Evolutionary conservation across 2,888 invertebrate species (phyloP).

Genomic region (Euclidia mi): DNA sequence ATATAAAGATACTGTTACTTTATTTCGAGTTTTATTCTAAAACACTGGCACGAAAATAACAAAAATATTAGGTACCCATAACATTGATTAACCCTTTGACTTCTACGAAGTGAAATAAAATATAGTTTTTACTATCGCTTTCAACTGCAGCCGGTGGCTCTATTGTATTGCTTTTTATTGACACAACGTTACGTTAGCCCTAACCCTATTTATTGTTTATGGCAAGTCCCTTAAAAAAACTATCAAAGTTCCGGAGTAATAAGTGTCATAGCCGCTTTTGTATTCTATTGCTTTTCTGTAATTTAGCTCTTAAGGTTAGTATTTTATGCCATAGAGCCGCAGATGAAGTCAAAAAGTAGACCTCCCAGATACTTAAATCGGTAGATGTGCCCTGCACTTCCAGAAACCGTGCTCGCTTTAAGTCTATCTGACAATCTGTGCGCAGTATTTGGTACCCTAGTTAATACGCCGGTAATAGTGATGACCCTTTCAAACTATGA

Average conservation of each 20-base stretch:
- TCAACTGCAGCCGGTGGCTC: background rate
- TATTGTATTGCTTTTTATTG: slow-evolving; percentile 4
- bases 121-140: background rate
- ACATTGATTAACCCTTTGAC: background rate
- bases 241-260: slow-evolving; percentile 1
- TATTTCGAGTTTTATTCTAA: too few species aligned
- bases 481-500: too few species aligned
- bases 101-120: slow-evolving; percentile 2
- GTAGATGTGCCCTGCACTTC: too few species aligned
- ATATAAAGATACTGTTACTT: too few species aligned
- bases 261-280: background rate
- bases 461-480: too few species aligned
- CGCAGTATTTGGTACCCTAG: too few species aligned
- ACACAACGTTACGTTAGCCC: slow-evolving; percentile 1
- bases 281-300: background rate
- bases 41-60: background rate
- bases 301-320: too few species aligned
- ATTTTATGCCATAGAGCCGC: too few species aligned
- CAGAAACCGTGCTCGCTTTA: too few species aligned
- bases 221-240: slow-evolving; percentile 3
- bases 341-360: too few species aligned
- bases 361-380: too few species aligned
- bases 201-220: background rate
- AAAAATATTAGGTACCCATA: background rate
- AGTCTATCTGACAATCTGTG: too few species aligned